A percentile compares a stretch with the other conserved stretches of the same genome.
phyloP scores from a whole-genome alignment of 2,113 vertebrate genomes.

The Eidolon helvum region DNA sequence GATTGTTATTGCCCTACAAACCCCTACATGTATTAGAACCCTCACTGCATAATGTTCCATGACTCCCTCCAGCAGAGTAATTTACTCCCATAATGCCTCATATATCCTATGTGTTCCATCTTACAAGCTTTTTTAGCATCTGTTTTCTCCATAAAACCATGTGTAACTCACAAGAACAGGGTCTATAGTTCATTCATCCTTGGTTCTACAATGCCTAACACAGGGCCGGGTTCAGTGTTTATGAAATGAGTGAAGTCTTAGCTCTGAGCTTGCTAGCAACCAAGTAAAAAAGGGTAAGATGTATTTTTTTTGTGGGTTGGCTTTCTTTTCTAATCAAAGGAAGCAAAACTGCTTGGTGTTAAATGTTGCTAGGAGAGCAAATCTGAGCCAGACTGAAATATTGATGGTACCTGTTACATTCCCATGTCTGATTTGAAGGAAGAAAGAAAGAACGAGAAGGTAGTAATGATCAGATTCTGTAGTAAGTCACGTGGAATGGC shows the following conservation, averaged over 20 bases:
- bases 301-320: neutral
- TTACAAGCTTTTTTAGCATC: neutral
- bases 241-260: neutral
- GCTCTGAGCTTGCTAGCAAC: conserved; percentile 3
- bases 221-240: neutral
- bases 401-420: neutral
- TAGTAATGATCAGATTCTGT: neutral
- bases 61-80: neutral
- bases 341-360: neutral
- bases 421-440: neutral
- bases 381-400: neutral
- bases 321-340: conserved; percentile 37
- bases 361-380: conserved; percentile 7
- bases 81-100: neutral
- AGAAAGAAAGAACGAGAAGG: neutral
- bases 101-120: neutral
- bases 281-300: neutral
- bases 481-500: neutral
- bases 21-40: neutral
- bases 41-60: neutral
- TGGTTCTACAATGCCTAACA: neutral
- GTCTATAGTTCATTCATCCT: neutral
- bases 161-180: neutral
- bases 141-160: conserved; percentile 33
- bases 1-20: neutral